Conservation (phyloP, 2,113 vertebrate species). For the Gila orcuttii region DNA sequence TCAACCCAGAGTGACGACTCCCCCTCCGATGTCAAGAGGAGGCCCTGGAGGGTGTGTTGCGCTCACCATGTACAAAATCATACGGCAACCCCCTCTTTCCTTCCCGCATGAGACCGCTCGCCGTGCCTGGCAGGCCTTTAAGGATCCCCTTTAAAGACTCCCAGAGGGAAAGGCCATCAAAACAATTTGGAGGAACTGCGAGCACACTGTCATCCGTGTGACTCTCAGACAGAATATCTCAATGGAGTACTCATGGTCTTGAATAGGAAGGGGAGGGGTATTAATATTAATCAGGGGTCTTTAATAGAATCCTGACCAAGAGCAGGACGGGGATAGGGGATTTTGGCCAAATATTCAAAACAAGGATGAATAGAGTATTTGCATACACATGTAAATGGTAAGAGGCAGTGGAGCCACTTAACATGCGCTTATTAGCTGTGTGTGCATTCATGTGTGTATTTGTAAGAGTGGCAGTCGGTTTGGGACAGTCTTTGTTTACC, state of each 20-base stretch:
- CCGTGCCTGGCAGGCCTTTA: slow-evolving; percentile 46
- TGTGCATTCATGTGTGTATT: slow-evolving; percentile 40
- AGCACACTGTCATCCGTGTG: slow-evolving; percentile 55
- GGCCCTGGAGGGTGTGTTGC: slow-evolving; percentile 43
- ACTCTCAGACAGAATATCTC: slow-evolving; percentile 61
- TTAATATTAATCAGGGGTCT: slow-evolving; percentile 65
- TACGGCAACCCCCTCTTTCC: slow-evolving; percentile 6
- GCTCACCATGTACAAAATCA: slow-evolving; percentile 47
- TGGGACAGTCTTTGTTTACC: slow-evolving; percentile 43
- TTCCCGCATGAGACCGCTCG: slow-evolving; percentile 43
- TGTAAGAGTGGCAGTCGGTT: slow-evolving; percentile 33
- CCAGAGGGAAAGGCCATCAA: slow-evolving; percentile 62
- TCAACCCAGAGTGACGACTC: slow-evolving; percentile 37
- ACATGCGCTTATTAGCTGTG: slow-evolving; percentile 62
- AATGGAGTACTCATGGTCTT: slow-evolving; percentile 55
- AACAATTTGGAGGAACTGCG: slow-evolving; percentile 60
- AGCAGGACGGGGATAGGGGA: slow-evolving; percentile 35
- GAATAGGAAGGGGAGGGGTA: slow-evolving; percentile 52
- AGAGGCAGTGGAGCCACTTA: slow-evolving; percentile 56
- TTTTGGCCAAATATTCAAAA: slow-evolving; percentile 55
- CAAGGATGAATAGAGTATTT: slow-evolving; percentile 58
- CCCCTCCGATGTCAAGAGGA: slow-evolving; percentile 46
- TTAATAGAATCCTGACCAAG: slow-evolving; percentile 58
- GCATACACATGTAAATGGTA: slow-evolving; percentile 53
- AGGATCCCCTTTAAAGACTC: slow-evolving; percentile 53